phyloP scores from a whole-genome alignment of 64 coral and sea anemone genomes.

The Dendronephthya gigantea region DNA sequence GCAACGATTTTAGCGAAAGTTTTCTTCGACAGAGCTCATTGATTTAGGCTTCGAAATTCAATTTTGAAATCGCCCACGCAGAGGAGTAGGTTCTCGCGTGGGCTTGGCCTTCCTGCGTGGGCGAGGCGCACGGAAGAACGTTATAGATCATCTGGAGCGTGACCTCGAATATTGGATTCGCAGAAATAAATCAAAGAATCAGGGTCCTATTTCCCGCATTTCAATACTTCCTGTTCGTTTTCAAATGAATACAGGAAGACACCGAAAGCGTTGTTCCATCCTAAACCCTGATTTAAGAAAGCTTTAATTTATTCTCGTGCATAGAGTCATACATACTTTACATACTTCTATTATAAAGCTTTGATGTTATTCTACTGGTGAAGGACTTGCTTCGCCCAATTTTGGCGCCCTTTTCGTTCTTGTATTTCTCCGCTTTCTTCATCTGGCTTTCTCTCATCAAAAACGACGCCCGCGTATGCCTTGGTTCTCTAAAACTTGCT shows the following conservation, averaged over 20 bases:
- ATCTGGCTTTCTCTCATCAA: slow-evolving; percentile 27
- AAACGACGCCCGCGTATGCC: slow-evolving; percentile 28
- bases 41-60: background rate
- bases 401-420: background rate
- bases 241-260: too few relatives aligned
- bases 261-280: too few relatives aligned
- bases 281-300: too few relatives aligned
- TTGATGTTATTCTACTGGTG: slow-evolving; percentile 1
- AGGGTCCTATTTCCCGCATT: too few relatives aligned
- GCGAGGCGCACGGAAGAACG: background rate
- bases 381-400: slow-evolving; percentile 86
- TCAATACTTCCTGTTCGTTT: too few relatives aligned
- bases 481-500: slow-evolving; percentile 22
- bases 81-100: background rate
- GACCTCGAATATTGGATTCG: too few relatives aligned
- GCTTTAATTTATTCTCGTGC: too few relatives aligned
- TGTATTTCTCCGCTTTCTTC: slow-evolving; percentile 32
- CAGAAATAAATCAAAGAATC: too few relatives aligned
- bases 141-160: too few relatives aligned
- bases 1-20: background rate
- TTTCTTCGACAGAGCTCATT: background rate
- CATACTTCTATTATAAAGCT: slow-evolving; percentile 49
- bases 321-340: too few relatives aligned
- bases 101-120: background rate
- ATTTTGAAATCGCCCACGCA: background rate